phyloP scores from a whole-genome alignment of 2,113 vertebrate genomes.

The Erythrolamprus reginae region DNA sequence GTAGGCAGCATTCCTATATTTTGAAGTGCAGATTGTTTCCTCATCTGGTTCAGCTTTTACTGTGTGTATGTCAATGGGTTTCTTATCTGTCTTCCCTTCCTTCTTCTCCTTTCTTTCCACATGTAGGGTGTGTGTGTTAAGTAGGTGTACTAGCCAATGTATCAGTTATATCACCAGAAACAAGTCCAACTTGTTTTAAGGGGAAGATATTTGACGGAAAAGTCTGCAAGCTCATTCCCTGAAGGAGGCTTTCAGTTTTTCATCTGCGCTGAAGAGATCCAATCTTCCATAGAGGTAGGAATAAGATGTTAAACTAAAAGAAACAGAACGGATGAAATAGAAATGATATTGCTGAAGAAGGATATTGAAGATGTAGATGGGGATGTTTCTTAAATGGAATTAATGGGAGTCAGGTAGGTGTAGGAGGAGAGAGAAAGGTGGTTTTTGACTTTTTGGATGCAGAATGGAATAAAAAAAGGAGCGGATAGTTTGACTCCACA shows the following conservation, averaged over 20 bases:
- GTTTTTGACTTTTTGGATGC: background rate
- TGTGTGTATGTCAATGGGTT: background rate
- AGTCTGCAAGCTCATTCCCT: background rate
- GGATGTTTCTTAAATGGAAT: background rate
- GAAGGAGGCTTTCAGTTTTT: background rate
- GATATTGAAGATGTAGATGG: background rate
- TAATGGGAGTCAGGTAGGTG: background rate
- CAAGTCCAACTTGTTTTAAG: slow-evolving; percentile 10
- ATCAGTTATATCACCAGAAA: background rate
- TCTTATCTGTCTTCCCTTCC: background rate
- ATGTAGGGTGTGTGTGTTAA: background rate
- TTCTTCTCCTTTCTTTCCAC: background rate
- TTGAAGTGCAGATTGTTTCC: background rate
- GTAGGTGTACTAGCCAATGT: background rate
- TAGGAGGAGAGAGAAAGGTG: background rate
- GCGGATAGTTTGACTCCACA: too few relatives aligned
- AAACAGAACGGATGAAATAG: background rate
- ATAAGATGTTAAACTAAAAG: background rate
- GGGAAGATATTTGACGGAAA: background rate
- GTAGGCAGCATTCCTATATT: background rate
- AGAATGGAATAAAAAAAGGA: background rate
- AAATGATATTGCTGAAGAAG: background rate
- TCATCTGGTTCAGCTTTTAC: background rate
- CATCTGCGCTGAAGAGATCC: background rate
- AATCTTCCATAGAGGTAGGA: background rate